Evolutionary conservation across 2,888 invertebrate genomes (phyloP), one percentile per base, ranked within the genome.

Genomic region (Agonopterix arenella): DNA sequence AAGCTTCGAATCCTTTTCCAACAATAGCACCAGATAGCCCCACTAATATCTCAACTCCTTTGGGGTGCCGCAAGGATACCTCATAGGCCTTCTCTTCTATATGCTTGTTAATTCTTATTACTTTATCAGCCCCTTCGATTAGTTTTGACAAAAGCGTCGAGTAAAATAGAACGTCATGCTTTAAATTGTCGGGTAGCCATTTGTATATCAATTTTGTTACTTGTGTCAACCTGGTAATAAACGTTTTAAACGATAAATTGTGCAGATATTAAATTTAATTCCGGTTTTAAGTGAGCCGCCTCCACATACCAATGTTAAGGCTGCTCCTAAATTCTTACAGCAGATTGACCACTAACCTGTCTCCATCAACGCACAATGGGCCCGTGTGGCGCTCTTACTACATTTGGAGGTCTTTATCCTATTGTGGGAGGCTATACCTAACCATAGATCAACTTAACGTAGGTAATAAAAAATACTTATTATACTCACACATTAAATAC

Each of bases 71-170:
- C 73, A 74, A 44, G 60, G 85, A 80, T 2, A 77, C 74, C 41
- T 84, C 74, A 49, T 85, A 84, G 59, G 80, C 67, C 58, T 86
- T 66, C 56, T 84, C 72, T 56, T 90, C 81, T 62, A 89, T 74
- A 53, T 84, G 66, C 64, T 78, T 74, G 60, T 89, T 89, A 2
- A 80, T 79, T 2, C 68, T 57, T 7, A 89, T 67, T 0, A 86
- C 79, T 56, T 64, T 69, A 1, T 76, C 61, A 0, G 83, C 80
- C 2, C 80, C 77, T 52, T 85, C 80, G 40, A 89, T 68, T 2
- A 89, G 57, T 56, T 88, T 85, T 0, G 84, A 67, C 2, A 88
- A 48, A 0, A 90, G 61, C 1, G 90, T 89, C 0, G 85, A 78
- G 58, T 84, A 88, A 37, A 86, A 82, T 8, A 81, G 51, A 0